Evolutionary conservation across 2,113 vertebrate species (phyloP).

Genomic region (Panthera leo): DNA sequence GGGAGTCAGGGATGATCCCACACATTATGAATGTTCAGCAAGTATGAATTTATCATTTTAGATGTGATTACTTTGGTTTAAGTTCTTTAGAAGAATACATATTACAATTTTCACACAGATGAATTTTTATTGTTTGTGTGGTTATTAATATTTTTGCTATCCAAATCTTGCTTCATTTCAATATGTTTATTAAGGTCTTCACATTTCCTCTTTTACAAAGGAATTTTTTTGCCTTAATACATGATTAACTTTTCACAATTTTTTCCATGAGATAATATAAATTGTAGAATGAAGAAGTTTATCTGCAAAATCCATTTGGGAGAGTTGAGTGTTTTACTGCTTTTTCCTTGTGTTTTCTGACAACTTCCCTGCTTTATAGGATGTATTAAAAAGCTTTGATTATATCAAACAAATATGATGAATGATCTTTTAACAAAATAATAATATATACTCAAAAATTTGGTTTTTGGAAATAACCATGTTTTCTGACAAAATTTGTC

Average conservation of each 20-base stretch:
- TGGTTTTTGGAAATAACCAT: not conserved
- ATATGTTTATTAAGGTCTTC: not conserved
- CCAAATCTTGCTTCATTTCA: not conserved
- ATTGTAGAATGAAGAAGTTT: not conserved
- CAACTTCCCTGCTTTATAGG: not conserved
- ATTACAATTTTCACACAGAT: not conserved
- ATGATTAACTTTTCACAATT: not conserved
- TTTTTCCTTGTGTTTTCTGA: not conserved
- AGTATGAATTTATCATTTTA: not conserved
- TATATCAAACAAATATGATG: not conserved
- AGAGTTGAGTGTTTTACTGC: not conserved
- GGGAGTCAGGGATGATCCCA: not conserved
- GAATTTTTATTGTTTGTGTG: not conserved
- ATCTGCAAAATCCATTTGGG: not conserved
- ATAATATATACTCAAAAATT: not conserved
- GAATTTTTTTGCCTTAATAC: not conserved
- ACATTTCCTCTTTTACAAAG: not conserved
- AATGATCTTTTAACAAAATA: not conserved
- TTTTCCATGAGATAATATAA: not conserved
- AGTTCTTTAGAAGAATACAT: not conserved
- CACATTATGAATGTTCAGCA: not conserved
- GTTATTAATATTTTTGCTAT: not conserved
- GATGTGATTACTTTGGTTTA: not conserved
- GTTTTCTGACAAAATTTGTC: not conserved
- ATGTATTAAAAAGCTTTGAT: not conserved